A percentile compares a stretch with the other conserved stretches of the same genome.
Conservation (phyloP, 2,797 vertebrate genomes). For the Tinamus major region DNA sequence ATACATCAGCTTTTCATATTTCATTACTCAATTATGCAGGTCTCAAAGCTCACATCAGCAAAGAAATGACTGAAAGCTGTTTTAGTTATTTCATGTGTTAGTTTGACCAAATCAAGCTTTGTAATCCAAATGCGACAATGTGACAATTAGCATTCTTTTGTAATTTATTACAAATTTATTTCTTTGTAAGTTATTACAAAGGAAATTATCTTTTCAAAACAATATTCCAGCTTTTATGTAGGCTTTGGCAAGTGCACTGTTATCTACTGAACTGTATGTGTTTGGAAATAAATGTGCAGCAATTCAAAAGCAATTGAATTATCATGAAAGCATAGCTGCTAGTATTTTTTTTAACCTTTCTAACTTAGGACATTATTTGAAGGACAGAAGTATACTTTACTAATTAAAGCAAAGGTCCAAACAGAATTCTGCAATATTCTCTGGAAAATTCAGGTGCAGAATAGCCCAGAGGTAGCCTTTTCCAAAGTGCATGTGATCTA, state of each 20-base stretch:
- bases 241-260: neutral
- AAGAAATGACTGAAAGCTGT: slow-evolving; percentile 21
- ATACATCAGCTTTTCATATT: slow-evolving; percentile 1
- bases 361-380: slow-evolving; percentile 10
- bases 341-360: neutral
- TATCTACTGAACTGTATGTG: neutral
- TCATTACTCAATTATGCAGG: slow-evolving; percentile 3
- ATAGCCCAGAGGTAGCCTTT: neutral
- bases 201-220: neutral
- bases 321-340: neutral
- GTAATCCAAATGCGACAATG: slow-evolving; percentile 39
- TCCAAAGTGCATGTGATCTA: neutral
- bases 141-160: slow-evolving; percentile 52
- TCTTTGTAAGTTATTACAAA: slow-evolving; percentile 29
- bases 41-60: slow-evolving; percentile 14
- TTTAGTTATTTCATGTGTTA: slow-evolving; percentile 10
- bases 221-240: slow-evolving; percentile 8
- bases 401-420: neutral
- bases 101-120: slow-evolving; percentile 40
- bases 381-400: neutral
- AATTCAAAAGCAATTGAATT: slow-evolving; percentile 41
- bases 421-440: neutral
- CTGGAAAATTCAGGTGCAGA: neutral
- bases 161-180: neutral
- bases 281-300: slow-evolving; percentile 12